Conservation (phyloP, 2,888 invertebrate species). For the Plebejus argus region DNA sequence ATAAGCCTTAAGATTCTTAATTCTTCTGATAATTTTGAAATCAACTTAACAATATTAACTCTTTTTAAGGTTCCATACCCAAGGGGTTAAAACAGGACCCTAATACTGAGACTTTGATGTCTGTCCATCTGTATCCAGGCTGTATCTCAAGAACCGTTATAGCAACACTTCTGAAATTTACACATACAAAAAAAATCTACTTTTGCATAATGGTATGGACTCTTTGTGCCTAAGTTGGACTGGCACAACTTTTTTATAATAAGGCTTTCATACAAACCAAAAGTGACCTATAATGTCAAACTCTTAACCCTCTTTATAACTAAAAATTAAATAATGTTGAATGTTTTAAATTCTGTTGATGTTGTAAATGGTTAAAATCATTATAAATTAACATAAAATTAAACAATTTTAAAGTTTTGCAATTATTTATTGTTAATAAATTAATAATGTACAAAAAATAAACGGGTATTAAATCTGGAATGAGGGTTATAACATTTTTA, state of each 20-base stretch:
- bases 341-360: not conserved
- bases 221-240: too few species aligned
- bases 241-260: not conserved
- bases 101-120: too few species aligned
- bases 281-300: not conserved
- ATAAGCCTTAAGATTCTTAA: slow-evolving; percentile 31
- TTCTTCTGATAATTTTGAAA: not conserved
- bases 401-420: not conserved
- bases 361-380: not conserved
- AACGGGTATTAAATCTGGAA: not conserved
- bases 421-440: not conserved
- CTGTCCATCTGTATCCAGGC: too few species aligned
- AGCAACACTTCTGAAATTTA: too few species aligned
- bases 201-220: too few species aligned
- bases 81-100: too few species aligned
- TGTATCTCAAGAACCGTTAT: too few species aligned
- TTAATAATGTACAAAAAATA: not conserved
- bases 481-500: not conserved
- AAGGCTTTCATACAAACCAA: not conserved
- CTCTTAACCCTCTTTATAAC: not conserved
- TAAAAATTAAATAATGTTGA: not conserved
- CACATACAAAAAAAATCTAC: too few species aligned
- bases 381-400: not conserved
- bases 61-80: not conserved
- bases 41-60: not conserved